Evolutionary conservation across 2,797 vertebrate genomes (phyloP).

Genomic region (Sebastes melanostomus): DNA sequence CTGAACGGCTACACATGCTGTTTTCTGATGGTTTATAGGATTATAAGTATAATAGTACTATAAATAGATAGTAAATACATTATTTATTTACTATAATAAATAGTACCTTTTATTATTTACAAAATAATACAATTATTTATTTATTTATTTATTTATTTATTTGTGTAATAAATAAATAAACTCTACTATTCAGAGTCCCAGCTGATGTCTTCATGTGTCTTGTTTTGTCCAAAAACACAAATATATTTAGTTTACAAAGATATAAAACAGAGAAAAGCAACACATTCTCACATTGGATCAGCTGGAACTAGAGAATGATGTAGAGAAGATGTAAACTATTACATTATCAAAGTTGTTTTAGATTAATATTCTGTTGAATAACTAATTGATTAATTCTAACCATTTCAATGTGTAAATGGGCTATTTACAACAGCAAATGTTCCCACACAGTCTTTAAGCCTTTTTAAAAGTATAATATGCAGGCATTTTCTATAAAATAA

Average conservation of each 20-base stretch:
- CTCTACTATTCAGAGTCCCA: too few species aligned
- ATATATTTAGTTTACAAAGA: not conserved
- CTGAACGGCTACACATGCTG: too few species aligned
- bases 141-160: too few species aligned
- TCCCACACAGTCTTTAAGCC: not conserved
- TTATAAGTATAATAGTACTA: too few species aligned
- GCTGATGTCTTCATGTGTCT: not conserved
- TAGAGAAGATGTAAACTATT: not conserved
- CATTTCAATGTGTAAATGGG: not conserved
- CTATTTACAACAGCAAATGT: not conserved
- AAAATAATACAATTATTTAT: too few species aligned
- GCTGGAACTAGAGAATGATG: not conserved
- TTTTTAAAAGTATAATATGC: not conserved
- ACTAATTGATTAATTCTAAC: not conserved
- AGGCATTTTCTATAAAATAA: too few species aligned
- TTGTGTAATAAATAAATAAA: too few species aligned
- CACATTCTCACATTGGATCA: not conserved
- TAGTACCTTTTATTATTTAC: too few species aligned
- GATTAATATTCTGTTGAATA: not conserved
- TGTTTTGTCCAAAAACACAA: not conserved
- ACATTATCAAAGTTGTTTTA: not conserved
- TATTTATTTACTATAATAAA: too few species aligned
- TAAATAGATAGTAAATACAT: too few species aligned
- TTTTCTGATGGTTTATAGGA: too few species aligned
- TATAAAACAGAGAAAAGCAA: not conserved